Conservation (phyloP, 2,113 vertebrate genomes). For the Siniperca chuatsi region DNA sequence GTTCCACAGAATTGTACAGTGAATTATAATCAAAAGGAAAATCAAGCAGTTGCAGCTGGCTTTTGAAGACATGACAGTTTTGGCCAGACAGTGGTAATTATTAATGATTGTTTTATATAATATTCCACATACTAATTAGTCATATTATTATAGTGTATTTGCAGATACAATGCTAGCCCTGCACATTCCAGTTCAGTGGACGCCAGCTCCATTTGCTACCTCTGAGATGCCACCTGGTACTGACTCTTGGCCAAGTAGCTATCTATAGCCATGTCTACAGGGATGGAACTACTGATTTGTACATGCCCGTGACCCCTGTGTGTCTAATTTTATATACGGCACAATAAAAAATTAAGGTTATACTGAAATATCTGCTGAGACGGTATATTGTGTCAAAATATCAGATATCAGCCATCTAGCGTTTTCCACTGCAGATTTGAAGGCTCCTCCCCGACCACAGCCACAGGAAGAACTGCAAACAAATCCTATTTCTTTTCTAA, state of each 20-base stretch:
- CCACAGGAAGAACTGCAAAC: neutral
- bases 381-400: neutral
- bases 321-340: slow-evolving; percentile 14
- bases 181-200: slow-evolving; percentile 39
- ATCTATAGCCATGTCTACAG: slow-evolving; percentile 56
- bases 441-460: neutral
- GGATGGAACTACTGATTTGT: slow-evolving; percentile 24
- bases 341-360: neutral
- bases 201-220: slow-evolving; percentile 29
- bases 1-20: neutral
- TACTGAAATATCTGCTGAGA: slow-evolving; percentile 11
- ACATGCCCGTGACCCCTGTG: neutral
- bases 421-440: neutral
- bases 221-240: slow-evolving; percentile 69
- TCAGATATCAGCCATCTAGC: neutral
- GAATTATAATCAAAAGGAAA: neutral
- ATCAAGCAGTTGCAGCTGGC: neutral
- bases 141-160: neutral
- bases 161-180: neutral
- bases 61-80: neutral
- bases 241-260: slow-evolving; percentile 51
- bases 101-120: neutral
- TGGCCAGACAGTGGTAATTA: neutral
- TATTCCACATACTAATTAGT: neutral
- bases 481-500: neutral